Evolutionary conservation across 2,113 vertebrate species (phyloP), one percentile per base, ranked within the genome.

Genomic region (Pelobates fuscus): DNA sequence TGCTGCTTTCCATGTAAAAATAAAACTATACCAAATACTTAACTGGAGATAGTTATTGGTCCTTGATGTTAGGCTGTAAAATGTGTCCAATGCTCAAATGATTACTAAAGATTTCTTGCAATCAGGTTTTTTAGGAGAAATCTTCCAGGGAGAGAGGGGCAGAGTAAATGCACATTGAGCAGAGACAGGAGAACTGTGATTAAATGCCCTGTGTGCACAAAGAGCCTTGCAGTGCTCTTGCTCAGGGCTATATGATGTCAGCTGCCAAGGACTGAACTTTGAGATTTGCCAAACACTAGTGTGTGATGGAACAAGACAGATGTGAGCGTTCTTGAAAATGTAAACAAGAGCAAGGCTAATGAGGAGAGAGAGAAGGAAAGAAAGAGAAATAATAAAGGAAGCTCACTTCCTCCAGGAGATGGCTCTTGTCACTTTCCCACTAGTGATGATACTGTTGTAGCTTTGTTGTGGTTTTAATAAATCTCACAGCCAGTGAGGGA

Each of bases 241-340:
- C 8, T 5, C 25, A 37, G 43, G 2, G 30, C 7, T n/a, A n/a
- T 71, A 25, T 44, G 69, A 46, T 11, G 32, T 61, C 55, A 55
- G 32, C 55, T 27, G 18, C 11, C 15, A 1, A 30, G 37, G 55
- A 32, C 21, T 72, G 70, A 72, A 72, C 70, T 72, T 72, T 72
- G 70, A 72, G 32, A 71, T 43, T 61, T 41, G 11, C 14, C 25
- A 61, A 61, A 61, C 37, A 41, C 37, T 41, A 41, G 37, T 27
- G 44, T 20, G 10, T 54, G 65, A 52, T 67, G 15, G 8, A 43
- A 15, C 25, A 37, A 60, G 58, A 54, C 59, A 72, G 23, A 62
- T 63, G 70, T 30, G 20, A 54, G 63, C 52, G 43, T 63, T 63
- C 4, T 30, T 21, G n/a, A 20, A 12, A 52, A 25, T 62, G 58